These are phyloP conservation scores for Tolmerus cingulatus DNA, from an alignment of 2,888 invertebrate species.

Conservation along the genomic window DNA sequence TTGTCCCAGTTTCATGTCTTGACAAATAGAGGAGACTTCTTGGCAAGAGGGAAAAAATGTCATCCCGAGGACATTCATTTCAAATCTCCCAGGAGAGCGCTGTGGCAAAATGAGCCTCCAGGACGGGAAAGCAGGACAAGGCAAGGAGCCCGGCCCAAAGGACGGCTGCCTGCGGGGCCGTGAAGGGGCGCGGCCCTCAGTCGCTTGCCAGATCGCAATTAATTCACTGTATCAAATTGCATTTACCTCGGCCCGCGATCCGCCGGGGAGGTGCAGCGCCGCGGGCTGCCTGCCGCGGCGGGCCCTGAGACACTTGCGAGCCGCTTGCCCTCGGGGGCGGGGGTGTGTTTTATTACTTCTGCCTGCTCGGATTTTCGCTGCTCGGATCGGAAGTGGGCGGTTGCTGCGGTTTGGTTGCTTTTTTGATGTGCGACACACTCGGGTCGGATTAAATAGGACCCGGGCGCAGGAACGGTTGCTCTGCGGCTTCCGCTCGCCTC, in stretches of 20 bases:
- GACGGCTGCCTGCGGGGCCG: not conserved
- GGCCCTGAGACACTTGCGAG: not conserved
- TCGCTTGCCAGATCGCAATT: constrained; percentile 26
- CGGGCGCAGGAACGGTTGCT: not conserved
- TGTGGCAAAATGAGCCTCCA: constrained; percentile 25
- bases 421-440: constrained; percentile 15
- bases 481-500: constrained; percentile 2
- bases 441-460: not conserved
- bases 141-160: not conserved
- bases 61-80: constrained; percentile 26
- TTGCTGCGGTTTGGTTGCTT: constrained; percentile 26
- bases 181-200: not conserved
- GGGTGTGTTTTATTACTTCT: constrained; percentile 26
- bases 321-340: not conserved
- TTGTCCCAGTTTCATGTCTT: constrained; percentile 40
- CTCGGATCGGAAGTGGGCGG: constrained; percentile 27
- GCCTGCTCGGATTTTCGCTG: not conserved
- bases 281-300: not conserved
- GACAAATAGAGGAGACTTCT: constrained; percentile 22
- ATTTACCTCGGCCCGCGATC: not conserved
- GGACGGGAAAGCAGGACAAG: not conserved
- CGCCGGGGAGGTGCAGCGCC: not conserved
- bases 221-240: constrained; percentile 37
- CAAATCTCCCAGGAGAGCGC: constrained; percentile 7
- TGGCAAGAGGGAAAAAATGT: constrained; percentile 1